phyloP scores from a whole-genome alignment of 2,888 invertebrate genomes.

The Nephrotoma guestfalica region DNA sequence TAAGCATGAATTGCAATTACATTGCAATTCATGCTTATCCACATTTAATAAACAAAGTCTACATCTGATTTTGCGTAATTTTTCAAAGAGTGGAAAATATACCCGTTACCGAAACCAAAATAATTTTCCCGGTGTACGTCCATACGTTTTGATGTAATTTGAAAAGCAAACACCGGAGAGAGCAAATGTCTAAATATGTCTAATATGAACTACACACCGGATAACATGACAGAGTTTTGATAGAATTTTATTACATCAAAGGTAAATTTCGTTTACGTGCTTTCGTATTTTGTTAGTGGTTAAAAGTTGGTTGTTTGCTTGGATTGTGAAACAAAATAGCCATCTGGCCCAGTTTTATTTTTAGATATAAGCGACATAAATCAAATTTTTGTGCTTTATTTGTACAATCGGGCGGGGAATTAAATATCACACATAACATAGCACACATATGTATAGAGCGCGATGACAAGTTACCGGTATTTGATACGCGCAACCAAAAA shows the following conservation, averaged over 20 bases:
- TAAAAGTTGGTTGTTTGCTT: background rate
- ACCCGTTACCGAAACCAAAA: too few relatives aligned
- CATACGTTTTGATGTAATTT: too few relatives aligned
- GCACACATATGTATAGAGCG: background rate
- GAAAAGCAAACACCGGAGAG: background rate
- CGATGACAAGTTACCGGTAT: background rate
- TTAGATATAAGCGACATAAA: background rate
- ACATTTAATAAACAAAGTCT: too few relatives aligned
- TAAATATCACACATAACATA: background rate
- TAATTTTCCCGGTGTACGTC: too few relatives aligned
- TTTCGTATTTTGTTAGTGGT: too few relatives aligned
- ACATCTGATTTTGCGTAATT: too few relatives aligned
- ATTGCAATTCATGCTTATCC: too few relatives aligned
- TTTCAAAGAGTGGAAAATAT: too few relatives aligned
- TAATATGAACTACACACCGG: background rate
- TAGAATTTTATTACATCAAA: background rate
- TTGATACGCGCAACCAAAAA: background rate
- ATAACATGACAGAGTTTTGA: background rate
- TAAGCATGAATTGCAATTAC: too few relatives aligned
- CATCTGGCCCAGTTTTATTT: background rate
- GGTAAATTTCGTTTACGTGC: background rate
- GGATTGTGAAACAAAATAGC: background rate
- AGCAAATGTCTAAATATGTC: background rate
- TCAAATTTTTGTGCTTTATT: background rate
- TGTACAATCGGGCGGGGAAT: background rate